A percentile compares a stretch with the other conserved stretches of the same genome.
phyloP scores from a whole-genome alignment of 2,113 vertebrate genomes.

The Ophiodon elongatus region DNA sequence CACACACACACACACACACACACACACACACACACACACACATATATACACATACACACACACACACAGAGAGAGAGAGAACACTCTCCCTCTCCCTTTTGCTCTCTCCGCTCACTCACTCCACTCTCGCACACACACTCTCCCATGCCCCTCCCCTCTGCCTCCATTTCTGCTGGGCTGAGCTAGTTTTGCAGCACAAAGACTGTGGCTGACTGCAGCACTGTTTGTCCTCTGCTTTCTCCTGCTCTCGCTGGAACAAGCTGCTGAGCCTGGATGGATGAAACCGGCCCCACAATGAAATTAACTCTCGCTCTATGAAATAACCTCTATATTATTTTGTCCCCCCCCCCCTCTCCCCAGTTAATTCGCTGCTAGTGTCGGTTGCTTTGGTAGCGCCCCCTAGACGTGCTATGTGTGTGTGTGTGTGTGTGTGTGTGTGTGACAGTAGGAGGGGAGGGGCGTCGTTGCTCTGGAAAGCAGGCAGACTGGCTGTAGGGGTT shows the following conservation, averaged over 20 bases:
- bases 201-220: slow-evolving; percentile 78
- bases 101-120: slow-evolving; percentile 56
- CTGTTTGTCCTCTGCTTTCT: slow-evolving; percentile 73
- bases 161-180: slow-evolving; percentile 82
- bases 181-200: slow-evolving; percentile 81
- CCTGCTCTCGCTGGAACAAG: slow-evolving; percentile 55
- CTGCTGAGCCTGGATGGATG: slow-evolving; percentile 66
- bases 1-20: slow-evolving; percentile 39
- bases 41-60: slow-evolving; percentile 44
- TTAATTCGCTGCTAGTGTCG: slow-evolving; percentile 48
- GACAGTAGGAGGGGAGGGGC: slow-evolving; percentile 68
- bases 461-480: slow-evolving; percentile 62
- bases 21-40: slow-evolving; percentile 47
- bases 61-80: slow-evolving; percentile 33
- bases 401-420: slow-evolving; percentile 22
- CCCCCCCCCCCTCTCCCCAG: slow-evolving; percentile 5
- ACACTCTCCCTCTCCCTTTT: slow-evolving; percentile 69
- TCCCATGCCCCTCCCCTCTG: slow-evolving; percentile 76
- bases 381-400: slow-evolving; percentile 61
- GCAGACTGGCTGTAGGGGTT: slow-evolving; percentile 64
- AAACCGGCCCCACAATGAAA: slow-evolving; percentile 65
- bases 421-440: slow-evolving; percentile 35
- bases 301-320: slow-evolving; percentile 65
- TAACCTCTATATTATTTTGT: slow-evolving; percentile 46
- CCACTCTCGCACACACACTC: slow-evolving; percentile 60